Conservation (phyloP, 2,797 vertebrate genomes). For the Sus cebifrons region DNA sequence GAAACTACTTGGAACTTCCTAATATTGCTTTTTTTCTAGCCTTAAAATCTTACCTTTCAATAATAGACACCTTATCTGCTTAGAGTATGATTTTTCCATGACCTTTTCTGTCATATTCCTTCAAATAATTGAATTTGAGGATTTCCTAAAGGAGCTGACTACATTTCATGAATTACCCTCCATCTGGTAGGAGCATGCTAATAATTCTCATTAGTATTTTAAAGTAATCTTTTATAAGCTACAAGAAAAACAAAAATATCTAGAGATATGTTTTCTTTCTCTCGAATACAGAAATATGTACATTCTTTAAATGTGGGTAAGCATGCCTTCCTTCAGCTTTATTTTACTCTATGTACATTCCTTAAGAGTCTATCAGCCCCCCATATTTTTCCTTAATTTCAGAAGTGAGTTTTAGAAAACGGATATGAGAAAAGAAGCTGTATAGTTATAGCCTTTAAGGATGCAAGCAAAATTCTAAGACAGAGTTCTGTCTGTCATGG, state of each 20-base stretch:
- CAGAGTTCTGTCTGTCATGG: not conserved
- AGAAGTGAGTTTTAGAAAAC: not conserved
- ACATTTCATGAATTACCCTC: not conserved
- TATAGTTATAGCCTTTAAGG: not conserved
- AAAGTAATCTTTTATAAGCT: not conserved
- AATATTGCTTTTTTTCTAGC: not conserved
- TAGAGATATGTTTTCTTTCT: not conserved
- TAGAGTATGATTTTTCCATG: not conserved
- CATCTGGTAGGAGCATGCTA: not conserved
- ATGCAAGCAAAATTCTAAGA: not conserved
- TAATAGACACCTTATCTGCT: not conserved
- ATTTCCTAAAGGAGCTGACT: not conserved
- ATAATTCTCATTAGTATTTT: not conserved
- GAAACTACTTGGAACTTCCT: not conserved
- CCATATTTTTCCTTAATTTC: not conserved
- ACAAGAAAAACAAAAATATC: not conserved
- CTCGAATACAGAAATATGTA: not conserved
- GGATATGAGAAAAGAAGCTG: not conserved
- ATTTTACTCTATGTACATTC: not conserved
- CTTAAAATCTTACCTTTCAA: not conserved
- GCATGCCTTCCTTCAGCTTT: not conserved
- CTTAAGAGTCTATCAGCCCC: not conserved
- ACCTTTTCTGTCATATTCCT: not conserved
- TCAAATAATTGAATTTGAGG: not conserved
- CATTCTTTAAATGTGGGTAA: not conserved